Conservation (phyloP, 2,797 vertebrate genomes). For the Selene dorsalis region DNA sequence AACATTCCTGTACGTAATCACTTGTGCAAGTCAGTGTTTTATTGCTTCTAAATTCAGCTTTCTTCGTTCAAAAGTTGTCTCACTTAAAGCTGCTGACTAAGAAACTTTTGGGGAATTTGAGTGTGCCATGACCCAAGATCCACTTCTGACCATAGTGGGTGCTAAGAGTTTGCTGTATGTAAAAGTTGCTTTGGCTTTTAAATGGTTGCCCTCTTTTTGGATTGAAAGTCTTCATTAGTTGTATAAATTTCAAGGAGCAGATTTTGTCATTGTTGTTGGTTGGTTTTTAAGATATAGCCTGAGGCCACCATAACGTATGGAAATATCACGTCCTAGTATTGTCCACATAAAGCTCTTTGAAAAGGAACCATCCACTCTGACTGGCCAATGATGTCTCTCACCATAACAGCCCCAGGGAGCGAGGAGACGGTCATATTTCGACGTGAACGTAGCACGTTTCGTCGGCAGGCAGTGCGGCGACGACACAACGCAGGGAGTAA, state of each 20-base stretch:
- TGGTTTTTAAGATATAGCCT: conserved; percentile 8
- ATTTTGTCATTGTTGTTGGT: conserved; percentile 1
- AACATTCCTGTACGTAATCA: too few species aligned
- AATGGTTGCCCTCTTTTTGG: not conserved
- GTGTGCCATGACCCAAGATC: not conserved
- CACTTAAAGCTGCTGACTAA: too few species aligned
- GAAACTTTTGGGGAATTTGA: not conserved
- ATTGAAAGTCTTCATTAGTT: not conserved
- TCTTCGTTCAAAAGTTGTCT: too few species aligned
- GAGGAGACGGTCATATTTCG: conserved; percentile 97
- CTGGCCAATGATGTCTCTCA: conserved; percentile 65
- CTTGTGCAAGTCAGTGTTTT: too few species aligned
- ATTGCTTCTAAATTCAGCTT: too few species aligned
- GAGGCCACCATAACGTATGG: not conserved
- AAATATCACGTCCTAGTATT: conserved; percentile 11
- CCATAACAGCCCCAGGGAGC: conserved; percentile 91
- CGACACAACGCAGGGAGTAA: conserved; percentile 99
- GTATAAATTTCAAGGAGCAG: not conserved
- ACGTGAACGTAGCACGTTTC: conserved; percentile 98
- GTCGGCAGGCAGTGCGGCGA: conserved; percentile 97
- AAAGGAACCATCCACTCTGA: conserved; percentile 50
- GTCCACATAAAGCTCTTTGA: conserved; percentile 11
- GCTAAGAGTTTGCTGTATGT: not conserved
- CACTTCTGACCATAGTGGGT: not conserved
- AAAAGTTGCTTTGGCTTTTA: too few species aligned